Conservation (phyloP, 2,888 invertebrate genomes). For the Bedellia somnulentella region DNA sequence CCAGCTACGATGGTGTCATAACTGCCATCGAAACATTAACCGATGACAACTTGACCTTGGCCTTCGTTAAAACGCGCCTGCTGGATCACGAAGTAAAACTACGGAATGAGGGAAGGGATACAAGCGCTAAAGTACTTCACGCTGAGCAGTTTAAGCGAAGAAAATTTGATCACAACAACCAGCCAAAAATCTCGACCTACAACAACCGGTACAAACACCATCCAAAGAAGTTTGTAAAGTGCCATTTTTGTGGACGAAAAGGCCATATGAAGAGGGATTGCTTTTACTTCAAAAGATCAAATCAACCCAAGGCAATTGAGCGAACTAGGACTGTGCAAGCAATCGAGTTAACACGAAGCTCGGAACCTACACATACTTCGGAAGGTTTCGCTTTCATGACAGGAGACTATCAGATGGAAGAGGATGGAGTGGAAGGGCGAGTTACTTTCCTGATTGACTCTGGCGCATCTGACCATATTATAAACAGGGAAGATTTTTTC, state of each 20-base stretch:
- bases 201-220: conserved; percentile 1
- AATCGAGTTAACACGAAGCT: conserved; percentile 1
- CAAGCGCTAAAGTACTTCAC: conserved; percentile 16
- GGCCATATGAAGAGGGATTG: conserved; percentile 16
- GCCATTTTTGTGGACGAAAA: conserved; percentile 17
- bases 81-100: neutral
- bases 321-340: conserved; percentile 3
- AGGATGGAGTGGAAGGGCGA: conserved; percentile 5
- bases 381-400: conserved; percentile 11
- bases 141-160: conserved; percentile 7
- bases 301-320: neutral
- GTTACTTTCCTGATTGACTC: conserved; percentile 6
- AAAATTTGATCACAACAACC: neutral
- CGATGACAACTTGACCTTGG: neutral
- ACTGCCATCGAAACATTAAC: conserved; percentile 22
- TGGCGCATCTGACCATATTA: conserved; percentile 11
- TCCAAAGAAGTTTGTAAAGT: conserved; percentile 11
- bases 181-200: too few relatives aligned
- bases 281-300: neutral
- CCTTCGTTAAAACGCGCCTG: neutral
- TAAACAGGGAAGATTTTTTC: conserved; percentile 12
- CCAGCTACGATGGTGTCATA: conserved; percentile 21
- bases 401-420: conserved; percentile 5
- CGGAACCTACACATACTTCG: neutral
- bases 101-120: conserved; percentile 12